Evolutionary conservation across 2,797 vertebrate genomes (phyloP), one percentile per base, ranked within the genome.

Genomic region (Manis crassicaudata): DNA sequence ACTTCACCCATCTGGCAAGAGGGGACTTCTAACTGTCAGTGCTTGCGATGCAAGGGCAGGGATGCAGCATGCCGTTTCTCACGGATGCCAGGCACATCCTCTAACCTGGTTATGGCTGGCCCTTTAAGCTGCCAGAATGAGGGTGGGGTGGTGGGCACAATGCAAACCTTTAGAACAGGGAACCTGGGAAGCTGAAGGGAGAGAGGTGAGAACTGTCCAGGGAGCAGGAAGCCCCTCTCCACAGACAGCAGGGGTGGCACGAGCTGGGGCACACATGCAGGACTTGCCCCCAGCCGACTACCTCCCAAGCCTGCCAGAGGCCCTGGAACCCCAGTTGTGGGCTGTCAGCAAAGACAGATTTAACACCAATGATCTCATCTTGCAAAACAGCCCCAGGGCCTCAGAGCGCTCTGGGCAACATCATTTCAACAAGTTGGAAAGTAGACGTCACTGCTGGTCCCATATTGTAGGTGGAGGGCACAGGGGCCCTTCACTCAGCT

Each of bases 311-410:
- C 96, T 97, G 97, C 96, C 96, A 98, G 96, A 95, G 94, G 96
- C 97, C 97, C 96, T 97, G 97, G 97, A 97, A 98, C 9, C 80
- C 80, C 7, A 73, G 17, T 95, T 70, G 82, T 58, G 52, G 96
- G 37, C 97, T 97, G 96, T 92, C 94, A 96, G 94, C 96, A 94
- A 86, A 76, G 91, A 90, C 97, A 97, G 88, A 98, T 98, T 98
- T 98, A 97, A 97, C 93, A 94, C 88, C 90, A 90, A 91, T 95
- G 97, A 98, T 88, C 94, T 98, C 97, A 98, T 94, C 97, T 91
- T 97, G 96, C 98, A 96, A 65, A 98, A 96, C 82, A 73, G 97
- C 95, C 95, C 75, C 96, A 43, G 90, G 97, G 94, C 95, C 82
- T 88, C 94, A 73, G 87, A 1, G 32, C 23, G 37, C 91, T 91